These are phyloP conservation scores for Ips nitidus DNA, from an alignment of 1,140 invertebrate genomes.

Conservation along the genomic window DNA sequence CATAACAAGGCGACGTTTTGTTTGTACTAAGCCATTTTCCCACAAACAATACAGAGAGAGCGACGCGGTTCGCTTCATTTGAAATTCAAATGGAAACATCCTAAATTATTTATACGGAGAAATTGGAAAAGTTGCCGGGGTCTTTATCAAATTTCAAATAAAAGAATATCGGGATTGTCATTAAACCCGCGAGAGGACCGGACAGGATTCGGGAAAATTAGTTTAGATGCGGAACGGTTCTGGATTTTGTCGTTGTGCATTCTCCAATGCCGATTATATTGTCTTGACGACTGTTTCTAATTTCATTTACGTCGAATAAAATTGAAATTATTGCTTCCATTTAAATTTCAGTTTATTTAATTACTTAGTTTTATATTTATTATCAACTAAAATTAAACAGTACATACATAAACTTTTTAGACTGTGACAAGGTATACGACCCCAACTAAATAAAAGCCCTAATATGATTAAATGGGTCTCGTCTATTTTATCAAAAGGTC, in stretches of 20 bases:
- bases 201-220: conserved; percentile 4
- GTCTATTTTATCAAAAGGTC: background rate
- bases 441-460: too few relatives aligned
- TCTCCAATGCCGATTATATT: background rate
- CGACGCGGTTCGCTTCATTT: conserved; percentile 4
- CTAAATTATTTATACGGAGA: conserved; percentile 22
- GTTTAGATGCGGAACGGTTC: background rate
- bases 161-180: conserved; percentile 6
- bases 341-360: too few relatives aligned
- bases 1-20: conserved; percentile 16
- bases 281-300: too few relatives aligned
- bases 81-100: conserved; percentile 22
- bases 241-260: background rate
- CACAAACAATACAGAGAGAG: conserved; percentile 10
- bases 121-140: conserved; percentile 21
- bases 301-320: too few relatives aligned
- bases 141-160: conserved; percentile 23
- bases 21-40: conserved; percentile 15
- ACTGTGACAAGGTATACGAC: too few relatives aligned
- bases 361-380: too few relatives aligned
- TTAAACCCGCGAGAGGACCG: background rate
- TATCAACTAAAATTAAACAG: too few relatives aligned
- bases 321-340: too few relatives aligned
- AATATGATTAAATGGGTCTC: background rate
- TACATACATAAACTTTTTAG: too few relatives aligned